phyloP scores from a whole-genome alignment of 2,888 invertebrate genomes.

The Lepeophtheirus nordmannii region DNA sequence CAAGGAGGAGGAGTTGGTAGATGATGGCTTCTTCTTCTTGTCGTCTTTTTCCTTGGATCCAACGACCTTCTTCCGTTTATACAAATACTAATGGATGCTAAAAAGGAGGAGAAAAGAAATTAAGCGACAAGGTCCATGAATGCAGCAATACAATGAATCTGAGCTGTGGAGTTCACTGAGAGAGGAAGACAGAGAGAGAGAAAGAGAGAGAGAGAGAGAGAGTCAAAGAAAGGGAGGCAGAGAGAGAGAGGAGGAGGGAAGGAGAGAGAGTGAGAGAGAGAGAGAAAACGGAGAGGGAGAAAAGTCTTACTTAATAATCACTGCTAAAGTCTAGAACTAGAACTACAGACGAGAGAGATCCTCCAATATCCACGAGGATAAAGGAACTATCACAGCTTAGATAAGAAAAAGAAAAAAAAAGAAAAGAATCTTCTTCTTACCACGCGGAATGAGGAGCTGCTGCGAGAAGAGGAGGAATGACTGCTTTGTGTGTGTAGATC shows the following conservation, averaged over 20 bases:
- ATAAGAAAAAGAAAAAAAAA: neutral
- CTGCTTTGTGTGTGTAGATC: neutral
- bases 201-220: too few relatives aligned
- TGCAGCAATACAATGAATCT: too few relatives aligned
- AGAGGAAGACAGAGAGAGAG: too few relatives aligned
- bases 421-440: neutral
- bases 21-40: neutral
- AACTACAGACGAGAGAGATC: neutral
- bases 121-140: too few relatives aligned
- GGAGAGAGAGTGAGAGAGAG: neutral
- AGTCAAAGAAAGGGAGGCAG: neutral
- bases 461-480: neutral
- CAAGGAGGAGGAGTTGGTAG: neutral
- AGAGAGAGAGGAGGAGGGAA: neutral
- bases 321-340: too few relatives aligned
- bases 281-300: too few relatives aligned
- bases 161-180: too few relatives aligned
- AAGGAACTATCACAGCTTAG: slow-evolving; percentile 8
- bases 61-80: too few relatives aligned
- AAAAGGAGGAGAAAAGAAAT: too few relatives aligned
- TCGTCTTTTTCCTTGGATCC: too few relatives aligned
- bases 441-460: slow-evolving; percentile 1
- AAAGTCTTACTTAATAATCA: neutral
- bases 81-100: too few relatives aligned
- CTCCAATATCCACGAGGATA: slow-evolving; percentile 8